These are phyloP conservation scores for Cnemophilus loriae DNA, from an alignment of 2,113 vertebrate genomes.

Conservation along the genomic window DNA sequence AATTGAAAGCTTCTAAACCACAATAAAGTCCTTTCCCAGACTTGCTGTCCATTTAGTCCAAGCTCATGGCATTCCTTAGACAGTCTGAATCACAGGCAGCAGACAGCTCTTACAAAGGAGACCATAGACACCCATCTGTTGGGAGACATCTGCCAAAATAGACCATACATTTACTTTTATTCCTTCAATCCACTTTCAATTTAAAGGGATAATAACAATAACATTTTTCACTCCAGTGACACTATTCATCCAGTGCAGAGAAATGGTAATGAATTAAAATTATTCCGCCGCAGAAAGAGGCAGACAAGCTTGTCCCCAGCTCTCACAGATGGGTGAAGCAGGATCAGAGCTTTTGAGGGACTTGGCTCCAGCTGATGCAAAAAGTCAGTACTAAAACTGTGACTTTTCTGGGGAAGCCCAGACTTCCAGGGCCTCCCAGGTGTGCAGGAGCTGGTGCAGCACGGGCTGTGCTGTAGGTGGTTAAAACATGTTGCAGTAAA, in stretches of 20 bases:
- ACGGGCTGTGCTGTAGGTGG: not conserved
- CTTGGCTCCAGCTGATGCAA: not conserved
- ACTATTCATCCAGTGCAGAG: not conserved
- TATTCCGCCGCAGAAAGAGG: not conserved
- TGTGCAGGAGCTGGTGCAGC: not conserved
- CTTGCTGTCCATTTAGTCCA: conserved; percentile 50
- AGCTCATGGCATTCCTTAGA: conserved; percentile 53
- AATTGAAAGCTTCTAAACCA: conserved; percentile 66
- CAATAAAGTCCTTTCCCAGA: conserved; percentile 64
- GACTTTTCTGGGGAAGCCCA: not conserved
- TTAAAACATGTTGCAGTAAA: rapidly evolving
- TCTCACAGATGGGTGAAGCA: not conserved
- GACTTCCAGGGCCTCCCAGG: not conserved
- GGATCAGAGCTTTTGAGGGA: not conserved
- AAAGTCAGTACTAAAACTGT: not conserved
- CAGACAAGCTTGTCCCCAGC: not conserved
- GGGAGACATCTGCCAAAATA: not conserved
- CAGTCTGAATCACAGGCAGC: conserved; percentile 51
- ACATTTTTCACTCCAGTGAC: conserved; percentile 25
- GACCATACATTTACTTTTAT: conserved; percentile 22
- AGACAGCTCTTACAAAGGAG: conserved; percentile 23
- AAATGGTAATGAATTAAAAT: not conserved
- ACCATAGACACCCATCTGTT: conserved; percentile 27
- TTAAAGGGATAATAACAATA: conserved; percentile 34
- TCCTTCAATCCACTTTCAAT: not conserved